These are phyloP conservation scores for Prietella phreatophila DNA, from an alignment of 2,113 vertebrate species.

Conservation along the genomic window DNA sequence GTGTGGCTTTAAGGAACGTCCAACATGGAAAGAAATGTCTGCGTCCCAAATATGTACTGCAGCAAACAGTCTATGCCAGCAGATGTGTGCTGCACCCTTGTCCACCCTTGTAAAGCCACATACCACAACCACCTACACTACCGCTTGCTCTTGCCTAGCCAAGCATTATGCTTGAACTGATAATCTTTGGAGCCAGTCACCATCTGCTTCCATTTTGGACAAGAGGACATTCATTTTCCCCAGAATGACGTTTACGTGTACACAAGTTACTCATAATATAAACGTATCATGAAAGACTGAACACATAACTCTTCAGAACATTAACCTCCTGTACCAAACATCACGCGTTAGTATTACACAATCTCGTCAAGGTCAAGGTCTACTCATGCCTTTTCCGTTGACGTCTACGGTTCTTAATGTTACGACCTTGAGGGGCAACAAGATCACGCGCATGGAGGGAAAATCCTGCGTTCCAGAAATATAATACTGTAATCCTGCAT, in stretches of 20 bases:
- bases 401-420: neutral
- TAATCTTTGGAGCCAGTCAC: neutral
- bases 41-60: neutral
- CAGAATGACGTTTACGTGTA: neutral
- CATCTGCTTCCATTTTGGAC: slow-evolving; percentile 3
- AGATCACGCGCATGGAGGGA: neutral
- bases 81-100: slow-evolving; percentile 7
- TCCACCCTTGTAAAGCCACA: slow-evolving; percentile 20
- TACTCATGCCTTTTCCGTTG: neutral
- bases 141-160: neutral
- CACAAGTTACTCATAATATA: neutral
- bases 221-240: neutral
- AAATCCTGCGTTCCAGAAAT: neutral
- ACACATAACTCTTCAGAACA: neutral
- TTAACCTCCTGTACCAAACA: neutral
- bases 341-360: neutral
- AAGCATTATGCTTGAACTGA: neutral
- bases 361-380: neutral
- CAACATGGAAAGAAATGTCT: neutral
- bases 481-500: neutral
- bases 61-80: neutral
- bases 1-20: slow-evolving; percentile 34
- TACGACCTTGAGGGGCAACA: neutral
- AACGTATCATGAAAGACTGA: neutral
- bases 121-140: slow-evolving; percentile 22